Percentiles rank a stretch among this genome's conserved stretches.
Conservation (phyloP, 2,888 invertebrate genomes). For the Yponomeuta evonymella region DNA sequence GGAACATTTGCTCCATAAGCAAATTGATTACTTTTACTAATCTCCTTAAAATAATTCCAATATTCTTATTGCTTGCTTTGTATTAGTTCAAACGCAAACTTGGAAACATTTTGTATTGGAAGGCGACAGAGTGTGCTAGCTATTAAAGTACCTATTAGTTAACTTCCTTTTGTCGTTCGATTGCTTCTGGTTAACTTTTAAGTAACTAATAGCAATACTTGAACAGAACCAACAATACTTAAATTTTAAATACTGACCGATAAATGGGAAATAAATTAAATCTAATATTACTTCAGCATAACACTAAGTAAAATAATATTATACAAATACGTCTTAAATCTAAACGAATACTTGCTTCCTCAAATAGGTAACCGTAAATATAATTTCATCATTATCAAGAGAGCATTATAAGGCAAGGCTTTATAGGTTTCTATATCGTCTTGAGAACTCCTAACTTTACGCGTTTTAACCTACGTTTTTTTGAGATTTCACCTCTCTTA, state of each 20-base stretch:
- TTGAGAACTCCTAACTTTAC: constrained; percentile 2
- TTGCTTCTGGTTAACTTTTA: constrained; percentile 12
- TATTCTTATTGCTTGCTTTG: constrained; percentile 31
- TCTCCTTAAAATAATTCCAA: constrained; percentile 49
- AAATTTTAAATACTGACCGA: constrained; percentile 75
- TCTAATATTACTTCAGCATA: constrained; percentile 50
- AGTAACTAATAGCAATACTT: constrained; percentile 50
- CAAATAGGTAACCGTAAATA: constrained; percentile 72
- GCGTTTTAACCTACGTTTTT: background rate
- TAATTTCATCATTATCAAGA: constrained; percentile 68
- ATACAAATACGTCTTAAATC: constrained; percentile 55
- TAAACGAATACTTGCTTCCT: constrained; percentile 73
- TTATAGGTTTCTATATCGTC: constrained; percentile 20
- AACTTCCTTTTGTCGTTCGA: background rate
- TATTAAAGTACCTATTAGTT: background rate
- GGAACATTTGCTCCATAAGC: constrained; percentile 39
- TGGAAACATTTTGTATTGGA: constrained; percentile 23
- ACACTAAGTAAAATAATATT: constrained; percentile 52
- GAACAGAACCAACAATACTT: constrained; percentile 61
- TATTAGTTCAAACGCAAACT: constrained; percentile 33
- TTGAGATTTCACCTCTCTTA: constrained; percentile 15
- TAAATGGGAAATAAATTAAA: constrained; percentile 69
- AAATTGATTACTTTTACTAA: constrained; percentile 26
- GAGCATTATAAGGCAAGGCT: constrained; percentile 73
- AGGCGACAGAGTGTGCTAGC: constrained; percentile 17